phyloP scores from a whole-genome alignment of 2,797 vertebrate genomes.

The Rhabdophis nuchalis region DNA sequence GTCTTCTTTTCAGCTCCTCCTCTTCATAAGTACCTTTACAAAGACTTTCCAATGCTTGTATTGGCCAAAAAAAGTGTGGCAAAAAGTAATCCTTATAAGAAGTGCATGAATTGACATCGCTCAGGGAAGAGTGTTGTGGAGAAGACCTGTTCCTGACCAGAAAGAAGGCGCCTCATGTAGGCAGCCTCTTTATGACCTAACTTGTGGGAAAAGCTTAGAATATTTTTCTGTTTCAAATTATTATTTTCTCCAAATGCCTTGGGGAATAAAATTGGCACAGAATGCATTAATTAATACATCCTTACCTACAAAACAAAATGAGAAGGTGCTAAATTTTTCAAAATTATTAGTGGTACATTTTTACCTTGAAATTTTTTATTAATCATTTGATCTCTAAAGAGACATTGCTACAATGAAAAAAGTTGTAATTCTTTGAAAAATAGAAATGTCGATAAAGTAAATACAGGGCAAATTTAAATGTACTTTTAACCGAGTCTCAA shows the following conservation, averaged over 20 bases:
- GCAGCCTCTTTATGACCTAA: neutral
- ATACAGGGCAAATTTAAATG: neutral
- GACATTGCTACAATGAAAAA: neutral
- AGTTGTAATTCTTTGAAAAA: neutral
- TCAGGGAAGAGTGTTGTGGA: neutral
- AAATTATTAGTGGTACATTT: neutral
- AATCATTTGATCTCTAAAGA: neutral
- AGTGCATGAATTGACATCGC: neutral
- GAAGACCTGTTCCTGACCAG: neutral
- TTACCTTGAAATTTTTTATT: constrained; percentile 9
- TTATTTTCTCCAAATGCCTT: neutral
- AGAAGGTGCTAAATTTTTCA: neutral
- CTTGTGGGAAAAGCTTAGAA: neutral
- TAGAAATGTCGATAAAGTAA: neutral
- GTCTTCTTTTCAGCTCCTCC: neutral
- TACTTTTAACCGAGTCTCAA: constrained; percentile 2
- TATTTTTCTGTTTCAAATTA: neutral
- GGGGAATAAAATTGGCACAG: neutral
- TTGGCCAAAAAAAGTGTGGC: neutral
- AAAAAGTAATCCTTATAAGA: neutral
- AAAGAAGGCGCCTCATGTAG: neutral
- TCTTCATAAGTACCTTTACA: neutral
- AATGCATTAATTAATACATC: neutral
- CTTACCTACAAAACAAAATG: neutral
- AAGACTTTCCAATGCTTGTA: neutral